These are phyloP conservation scores for Nineta flava DNA, from an alignment of 2,888 invertebrate genomes.

Conservation along the genomic window DNA sequence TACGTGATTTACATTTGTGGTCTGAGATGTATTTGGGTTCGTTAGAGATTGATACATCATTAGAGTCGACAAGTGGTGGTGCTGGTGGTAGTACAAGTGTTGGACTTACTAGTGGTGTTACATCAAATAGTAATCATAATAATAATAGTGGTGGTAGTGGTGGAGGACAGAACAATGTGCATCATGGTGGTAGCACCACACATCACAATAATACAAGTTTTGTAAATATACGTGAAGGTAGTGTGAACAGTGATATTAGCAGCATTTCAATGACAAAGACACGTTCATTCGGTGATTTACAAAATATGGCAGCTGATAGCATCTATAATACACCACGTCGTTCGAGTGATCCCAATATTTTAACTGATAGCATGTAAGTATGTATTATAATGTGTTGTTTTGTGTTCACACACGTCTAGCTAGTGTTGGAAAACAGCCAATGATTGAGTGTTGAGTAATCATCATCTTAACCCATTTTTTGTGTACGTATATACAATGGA, in stretches of 20 bases:
- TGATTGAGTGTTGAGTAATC: no score
- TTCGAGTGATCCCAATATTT: slow-evolving; percentile 73
- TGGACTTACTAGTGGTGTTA: no score
- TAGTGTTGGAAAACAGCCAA: no score
- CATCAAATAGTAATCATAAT: no score
- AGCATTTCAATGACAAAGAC: slow-evolving; percentile 54
- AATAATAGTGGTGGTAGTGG: no score
- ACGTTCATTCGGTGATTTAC: slow-evolving; percentile 69
- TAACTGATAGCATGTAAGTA: slow-evolving; percentile 51
- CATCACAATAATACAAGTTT: slow-evolving; percentile 17
- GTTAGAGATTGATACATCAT: slow-evolving; percentile 16
- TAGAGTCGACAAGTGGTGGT: background rate
- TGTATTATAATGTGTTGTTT: slow-evolving; percentile 1
- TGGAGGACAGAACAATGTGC: slow-evolving; percentile 10
- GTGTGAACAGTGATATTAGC: slow-evolving; percentile 8
- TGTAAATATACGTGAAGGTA: slow-evolving; percentile 15
- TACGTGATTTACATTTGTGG: slow-evolving; percentile 74
- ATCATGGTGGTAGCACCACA: slow-evolving; percentile 14
- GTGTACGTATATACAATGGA: no score
- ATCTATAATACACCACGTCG: slow-evolving; percentile 42
- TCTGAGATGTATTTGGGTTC: slow-evolving; percentile 64
- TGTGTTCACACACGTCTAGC: no score
- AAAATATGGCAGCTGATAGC: slow-evolving; percentile 37
- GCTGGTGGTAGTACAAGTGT: slow-evolving; percentile 13
- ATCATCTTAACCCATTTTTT: no score